Evolutionary conservation across 2,797 vertebrate genomes (phyloP).

Genomic region (Microcaecilia unicolor): DNA sequence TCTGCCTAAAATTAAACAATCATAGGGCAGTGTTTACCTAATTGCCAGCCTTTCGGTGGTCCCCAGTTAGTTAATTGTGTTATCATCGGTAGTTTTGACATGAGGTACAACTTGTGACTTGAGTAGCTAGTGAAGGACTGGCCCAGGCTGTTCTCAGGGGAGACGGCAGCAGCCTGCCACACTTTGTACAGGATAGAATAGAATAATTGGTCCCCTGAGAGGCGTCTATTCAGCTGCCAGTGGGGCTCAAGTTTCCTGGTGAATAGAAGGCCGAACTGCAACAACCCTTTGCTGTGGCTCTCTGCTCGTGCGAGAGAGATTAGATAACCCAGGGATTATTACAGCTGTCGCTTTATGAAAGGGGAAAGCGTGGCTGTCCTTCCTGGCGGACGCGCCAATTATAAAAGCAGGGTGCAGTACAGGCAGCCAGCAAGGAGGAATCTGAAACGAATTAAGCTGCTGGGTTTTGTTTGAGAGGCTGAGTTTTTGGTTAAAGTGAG

Average conservation of each 20-base stretch:
- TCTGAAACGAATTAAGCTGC: neutral
- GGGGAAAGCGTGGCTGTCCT: neutral
- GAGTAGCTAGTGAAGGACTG: constrained; percentile 31
- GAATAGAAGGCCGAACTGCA: constrained; percentile 36
- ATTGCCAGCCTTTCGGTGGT: constrained; percentile 58
- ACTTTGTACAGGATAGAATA: constrained; percentile 24
- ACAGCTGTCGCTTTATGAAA: constrained; percentile 2
- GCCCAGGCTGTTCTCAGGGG: constrained; percentile 28
- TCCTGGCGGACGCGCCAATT: neutral
- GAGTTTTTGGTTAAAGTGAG: no score
- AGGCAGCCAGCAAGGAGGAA: neutral
- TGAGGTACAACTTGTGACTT: constrained; percentile 38
- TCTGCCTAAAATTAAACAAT: constrained; percentile 17
- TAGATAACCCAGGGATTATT: neutral
- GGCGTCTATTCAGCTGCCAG: constrained; percentile 43
- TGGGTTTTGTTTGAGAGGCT: no score
- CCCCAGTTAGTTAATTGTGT: constrained; percentile 57
- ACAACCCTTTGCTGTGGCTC: constrained; percentile 3
- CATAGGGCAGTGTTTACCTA: constrained; percentile 52
- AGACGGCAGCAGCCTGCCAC: constrained; percentile 26
- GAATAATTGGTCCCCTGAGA: constrained; percentile 59
- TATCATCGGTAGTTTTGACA: constrained; percentile 59
- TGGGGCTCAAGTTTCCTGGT: constrained; percentile 27
- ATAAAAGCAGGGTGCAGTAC: neutral
- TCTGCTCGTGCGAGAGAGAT: neutral